Percentiles rank a stretch among this genome's conserved stretches.
Evolutionary conservation across 1,140 invertebrate species (phyloP).

Genomic region (Hylaeus anthracinus): DNA sequence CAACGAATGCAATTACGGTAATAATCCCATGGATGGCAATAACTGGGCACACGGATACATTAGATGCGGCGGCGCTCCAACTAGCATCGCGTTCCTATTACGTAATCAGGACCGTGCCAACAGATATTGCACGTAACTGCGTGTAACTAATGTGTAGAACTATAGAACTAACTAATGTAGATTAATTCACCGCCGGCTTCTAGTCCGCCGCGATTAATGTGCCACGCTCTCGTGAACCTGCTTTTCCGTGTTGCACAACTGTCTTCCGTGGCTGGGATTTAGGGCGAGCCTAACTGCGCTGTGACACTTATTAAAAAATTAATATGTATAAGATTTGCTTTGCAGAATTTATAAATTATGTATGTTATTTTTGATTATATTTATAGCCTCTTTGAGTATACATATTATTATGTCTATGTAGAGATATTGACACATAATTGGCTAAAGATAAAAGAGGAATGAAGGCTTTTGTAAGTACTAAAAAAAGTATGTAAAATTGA

Average conservation of each 20-base stretch:
- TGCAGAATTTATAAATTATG: neutral
- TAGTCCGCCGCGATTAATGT: slow-evolving; percentile 60
- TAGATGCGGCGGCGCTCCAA: slow-evolving; percentile 40
- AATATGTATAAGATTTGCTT: neutral
- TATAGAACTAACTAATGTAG: slow-evolving; percentile 49
- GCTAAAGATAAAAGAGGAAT: too few relatives aligned
- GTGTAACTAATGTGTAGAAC: slow-evolving; percentile 63
- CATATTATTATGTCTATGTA: too few relatives aligned
- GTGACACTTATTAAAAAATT: neutral
- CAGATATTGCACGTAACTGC: slow-evolving; percentile 63
- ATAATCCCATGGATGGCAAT: slow-evolving; percentile 57
- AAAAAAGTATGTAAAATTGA: too few relatives aligned
- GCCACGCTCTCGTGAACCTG: slow-evolving; percentile 28
- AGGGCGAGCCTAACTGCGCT: neutral
- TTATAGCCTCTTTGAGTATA: too few relatives aligned
- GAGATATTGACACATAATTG: too few relatives aligned
- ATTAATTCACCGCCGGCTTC: slow-evolving; percentile 63
- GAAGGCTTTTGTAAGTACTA: too few relatives aligned
- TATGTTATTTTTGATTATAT: too few relatives aligned
- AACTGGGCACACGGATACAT: slow-evolving; percentile 48
- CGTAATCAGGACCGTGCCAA: slow-evolving; percentile 56
- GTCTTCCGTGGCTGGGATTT: slow-evolving; percentile 10
- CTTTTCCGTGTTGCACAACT: neutral
- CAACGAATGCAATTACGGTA: slow-evolving; percentile 59
- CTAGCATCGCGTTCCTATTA: slow-evolving; percentile 47